These are phyloP conservation scores for Tanytarsus gracilentus DNA, from an alignment of 2,888 invertebrate genomes.

Conservation along the genomic window DNA sequence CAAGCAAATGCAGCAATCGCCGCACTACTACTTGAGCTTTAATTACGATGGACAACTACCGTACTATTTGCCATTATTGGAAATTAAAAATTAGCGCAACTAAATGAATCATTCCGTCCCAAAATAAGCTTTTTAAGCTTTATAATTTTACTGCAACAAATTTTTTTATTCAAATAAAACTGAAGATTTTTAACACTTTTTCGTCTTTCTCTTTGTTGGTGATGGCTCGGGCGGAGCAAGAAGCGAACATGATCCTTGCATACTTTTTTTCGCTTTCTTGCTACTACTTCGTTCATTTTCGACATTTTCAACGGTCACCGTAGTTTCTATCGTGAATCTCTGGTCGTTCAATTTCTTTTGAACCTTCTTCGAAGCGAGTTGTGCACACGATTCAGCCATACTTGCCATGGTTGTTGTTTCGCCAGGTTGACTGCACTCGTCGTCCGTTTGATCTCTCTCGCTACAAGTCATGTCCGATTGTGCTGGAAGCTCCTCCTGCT, in stretches of 20 bases:
- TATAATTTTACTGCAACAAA: not conserved
- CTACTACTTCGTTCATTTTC: not conserved
- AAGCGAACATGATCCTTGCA: not conserved
- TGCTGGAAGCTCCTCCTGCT: not conserved
- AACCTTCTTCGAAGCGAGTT: not conserved
- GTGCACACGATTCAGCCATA: too few relatives aligned
- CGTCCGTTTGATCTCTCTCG: not conserved
- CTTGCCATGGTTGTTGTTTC: not conserved
- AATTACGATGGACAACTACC: constrained; percentile 36
- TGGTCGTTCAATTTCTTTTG: constrained; percentile 4
- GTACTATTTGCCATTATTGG: constrained; percentile 41
- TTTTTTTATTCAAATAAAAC: not conserved
- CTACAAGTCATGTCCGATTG: not conserved
- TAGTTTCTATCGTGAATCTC: constrained; percentile 10
- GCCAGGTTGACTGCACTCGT: not conserved
- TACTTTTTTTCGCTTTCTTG: not conserved
- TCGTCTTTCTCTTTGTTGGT: not conserved
- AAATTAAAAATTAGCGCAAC: constrained; percentile 35
- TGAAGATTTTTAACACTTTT: not conserved
- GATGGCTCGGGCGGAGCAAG: constrained; percentile 5
- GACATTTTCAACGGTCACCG: constrained; percentile 10
- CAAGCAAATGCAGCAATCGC: constrained; percentile 40
- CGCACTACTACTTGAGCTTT: constrained; percentile 40
- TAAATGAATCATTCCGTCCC: too few relatives aligned
- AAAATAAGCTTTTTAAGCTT: not conserved